phyloP scores from a whole-genome alignment of 2,113 vertebrate genomes.

The Tetrao urogallus region DNA sequence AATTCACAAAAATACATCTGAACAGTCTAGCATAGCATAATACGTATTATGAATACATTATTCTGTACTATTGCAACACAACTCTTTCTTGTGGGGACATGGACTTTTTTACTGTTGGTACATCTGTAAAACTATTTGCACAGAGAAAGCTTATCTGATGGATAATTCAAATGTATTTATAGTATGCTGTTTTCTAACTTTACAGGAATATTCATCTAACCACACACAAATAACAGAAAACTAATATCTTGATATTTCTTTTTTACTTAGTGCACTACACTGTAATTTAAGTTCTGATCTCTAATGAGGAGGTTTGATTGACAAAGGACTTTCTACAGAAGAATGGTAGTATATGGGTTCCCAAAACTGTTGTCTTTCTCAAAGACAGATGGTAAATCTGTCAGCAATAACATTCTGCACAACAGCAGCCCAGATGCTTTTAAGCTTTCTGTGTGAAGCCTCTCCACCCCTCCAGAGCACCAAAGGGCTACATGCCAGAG shows the following conservation, averaged over 20 bases:
- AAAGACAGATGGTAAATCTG: conserved; percentile 83
- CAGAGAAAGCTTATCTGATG: neutral
- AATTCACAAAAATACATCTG: neutral
- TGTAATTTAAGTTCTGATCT: conserved; percentile 12
- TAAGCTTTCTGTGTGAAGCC: conserved; percentile 70
- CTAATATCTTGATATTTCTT: neutral
- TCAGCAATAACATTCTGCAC: conserved; percentile 70
- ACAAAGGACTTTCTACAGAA: conserved; percentile 48
- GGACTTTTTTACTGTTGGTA: neutral
- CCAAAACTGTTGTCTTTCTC: conserved; percentile 68
- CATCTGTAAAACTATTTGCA: neutral
- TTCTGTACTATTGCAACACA: neutral
- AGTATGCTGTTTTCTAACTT: neutral
- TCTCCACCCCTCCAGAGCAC: conserved; percentile 62
- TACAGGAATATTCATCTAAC: neutral
- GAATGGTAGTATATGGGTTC: conserved; percentile 53
- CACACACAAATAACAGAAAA: conserved; percentile 20
- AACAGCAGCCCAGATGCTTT: conserved; percentile 80
- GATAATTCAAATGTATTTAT: conserved; percentile 7
- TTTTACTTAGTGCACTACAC: neutral
- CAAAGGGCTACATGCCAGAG: conserved; percentile 68
- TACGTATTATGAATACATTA: neutral
- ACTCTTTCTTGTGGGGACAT: neutral
- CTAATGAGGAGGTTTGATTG: conserved; percentile 52
- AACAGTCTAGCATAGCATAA: neutral